Percentiles rank a stretch among this genome's conserved stretches.
phyloP scores from a whole-genome alignment of 2,797 vertebrate genomes.

The Scolopax bukidnonensis region DNA sequence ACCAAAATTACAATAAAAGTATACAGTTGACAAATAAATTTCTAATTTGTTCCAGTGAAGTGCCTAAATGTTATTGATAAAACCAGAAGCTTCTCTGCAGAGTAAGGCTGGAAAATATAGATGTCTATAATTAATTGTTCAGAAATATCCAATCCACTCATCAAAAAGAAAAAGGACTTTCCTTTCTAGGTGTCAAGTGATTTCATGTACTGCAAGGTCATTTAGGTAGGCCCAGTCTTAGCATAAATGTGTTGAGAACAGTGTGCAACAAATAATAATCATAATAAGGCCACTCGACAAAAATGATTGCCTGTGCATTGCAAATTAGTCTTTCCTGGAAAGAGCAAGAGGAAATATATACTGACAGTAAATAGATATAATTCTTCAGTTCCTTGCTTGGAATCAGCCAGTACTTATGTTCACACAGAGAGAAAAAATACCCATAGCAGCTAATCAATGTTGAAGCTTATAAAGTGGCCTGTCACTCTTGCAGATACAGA shows the following conservation, averaged over 20 bases:
- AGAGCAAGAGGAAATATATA: neutral
- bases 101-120: neutral
- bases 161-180: neutral
- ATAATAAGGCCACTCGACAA: conserved; percentile 4
- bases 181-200: neutral
- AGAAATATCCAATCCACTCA: neutral
- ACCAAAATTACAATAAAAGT: neutral
- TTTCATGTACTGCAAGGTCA: neutral
- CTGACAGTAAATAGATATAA: conserved; percentile 19
- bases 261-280: conserved; percentile 12
- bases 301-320: conserved; percentile 5
- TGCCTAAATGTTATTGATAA: neutral
- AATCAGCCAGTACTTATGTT: neutral
- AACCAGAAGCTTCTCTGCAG: neutral
- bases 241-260: neutral
- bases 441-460: neutral
- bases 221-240: neutral
- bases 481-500: neutral
- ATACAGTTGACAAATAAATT: neutral
- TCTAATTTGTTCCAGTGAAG: neutral
- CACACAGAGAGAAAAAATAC: neutral
- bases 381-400: conserved; percentile 19
- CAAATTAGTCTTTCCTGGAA: conserved; percentile 28
- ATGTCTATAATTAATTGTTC: neutral
- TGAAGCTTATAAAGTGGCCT: conserved; percentile 27